Base-by-base conservation (phyloP, 1,140 invertebrate species). In the Radopholus similis region DNA sequence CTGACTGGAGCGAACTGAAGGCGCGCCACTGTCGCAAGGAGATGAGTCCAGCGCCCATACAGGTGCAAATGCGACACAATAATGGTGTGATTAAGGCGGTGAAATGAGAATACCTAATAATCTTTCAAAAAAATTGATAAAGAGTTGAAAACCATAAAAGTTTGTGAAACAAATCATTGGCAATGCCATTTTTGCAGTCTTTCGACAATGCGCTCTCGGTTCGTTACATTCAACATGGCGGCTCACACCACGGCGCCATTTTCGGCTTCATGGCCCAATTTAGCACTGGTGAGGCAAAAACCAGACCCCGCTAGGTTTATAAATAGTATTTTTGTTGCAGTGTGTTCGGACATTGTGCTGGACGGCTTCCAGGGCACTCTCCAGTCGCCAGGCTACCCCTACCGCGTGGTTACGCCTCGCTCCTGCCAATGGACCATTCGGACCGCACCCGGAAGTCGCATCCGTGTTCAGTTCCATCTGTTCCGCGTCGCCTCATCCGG, bases 211-310 rank as follows among this genome's bases (percentile, higher is more conserved):
- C 70, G 34, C 32, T 81, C 4, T 44, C 58, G 3, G 66, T 81
- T 26, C 49, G 56, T 47, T 81, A 83, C 49, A 44, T n/a, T n/a
- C 77, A 81, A 69, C 51, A 72, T 42, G 78, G 78, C 13, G 78
- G 78, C 2, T 67, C 73, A n/a, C 62, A 74, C 55, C 65, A 75
- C 35, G 68, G 59, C 15, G 64, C 71, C n/a, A 55, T 81, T 13
- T 81, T 68, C 51, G 78, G 78, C 35, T 81, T 81, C 37, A 64
- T 75, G 42, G 78, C 69, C 37, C 74, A 83, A 38, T 81, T 76
- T 40, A 68, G 44, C 28, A 81, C 78, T 35, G 64, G 76, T 79
- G 11, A 4, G 32, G 13, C 44, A 47, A 47, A 8, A 15, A 15
- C 26, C 42, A 15, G 42, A 13, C 23, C 4, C 13, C 44, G 44